Base-by-base conservation (phyloP, 2,888 invertebrate species). In the Drosophila silvestris region DNA sequence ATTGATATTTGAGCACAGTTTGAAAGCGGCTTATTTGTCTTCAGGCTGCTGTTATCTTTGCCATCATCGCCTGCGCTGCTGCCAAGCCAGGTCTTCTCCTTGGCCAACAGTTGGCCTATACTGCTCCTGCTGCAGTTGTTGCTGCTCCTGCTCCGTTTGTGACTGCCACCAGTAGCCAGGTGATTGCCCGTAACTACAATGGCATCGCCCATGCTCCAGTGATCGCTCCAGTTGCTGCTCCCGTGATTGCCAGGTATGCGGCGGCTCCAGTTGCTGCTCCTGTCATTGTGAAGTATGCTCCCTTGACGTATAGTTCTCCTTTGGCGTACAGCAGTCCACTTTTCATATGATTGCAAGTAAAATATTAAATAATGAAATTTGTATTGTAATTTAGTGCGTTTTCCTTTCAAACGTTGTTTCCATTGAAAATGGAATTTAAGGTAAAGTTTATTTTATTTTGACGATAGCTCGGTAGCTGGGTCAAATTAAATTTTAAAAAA, bases 131-230 rank as follows among this genome's bases (percentile, higher is more conserved):
- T 56, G 79, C 77, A 6, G 63, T 86, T 2, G 53, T 52, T 1
- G 72, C 82, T 54, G 73, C 78, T 51, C 64, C 68, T 30, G 81
- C 82, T 41, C 71, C 66, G 0, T 22, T 30, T 47, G 72, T 66
- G 47, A 65, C 65, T 30, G 39, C 85, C 26, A 89, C 89, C 47
- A 90, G 91, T 19, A 89, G 83, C 28, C 91, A 91, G 68, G 80
- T 83, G 61, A 47, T 91, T 69, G 85, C 89, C 32, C 74, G 88
- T 28, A 91, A 91, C 63, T 81, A 73, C 75, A 91, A 91, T 79
- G 86, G 88, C 14, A 85, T 89, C 44, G 88, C 90, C 0, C 30
- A 72, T 28, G 78, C 79, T 33, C 83, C 82, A 6, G 58, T 78
- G 28, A 28, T 63, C 22, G 74, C 67, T 37, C 74, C 76, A 22